Conservation (phyloP, 2,888 invertebrate species). For the Lingula anatina region DNA sequence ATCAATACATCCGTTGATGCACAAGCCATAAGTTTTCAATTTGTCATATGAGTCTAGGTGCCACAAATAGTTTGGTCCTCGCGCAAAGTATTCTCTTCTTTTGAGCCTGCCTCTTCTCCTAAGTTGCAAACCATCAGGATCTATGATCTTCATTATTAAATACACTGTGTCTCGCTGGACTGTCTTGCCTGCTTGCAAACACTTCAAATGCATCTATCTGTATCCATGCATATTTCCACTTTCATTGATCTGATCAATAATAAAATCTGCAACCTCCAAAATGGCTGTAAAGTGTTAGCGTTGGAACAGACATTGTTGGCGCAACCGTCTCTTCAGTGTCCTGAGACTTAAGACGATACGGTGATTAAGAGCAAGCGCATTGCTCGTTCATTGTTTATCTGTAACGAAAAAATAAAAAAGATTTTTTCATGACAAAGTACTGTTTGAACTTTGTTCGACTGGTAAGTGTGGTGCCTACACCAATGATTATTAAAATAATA, state of each 20-base stretch:
- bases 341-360: no score
- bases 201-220: conserved; percentile 8
- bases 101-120: conserved; percentile 7
- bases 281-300: no score
- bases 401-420: no score
- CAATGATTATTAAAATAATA: no score
- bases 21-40: conserved; percentile 12
- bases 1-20: conserved; percentile 14
- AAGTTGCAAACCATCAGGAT: conserved; percentile 8
- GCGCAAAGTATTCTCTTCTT: conserved; percentile 8
- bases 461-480: no score
- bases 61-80: conserved; percentile 14
- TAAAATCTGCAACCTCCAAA: conserved; percentile 5
- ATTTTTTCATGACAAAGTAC: no score
- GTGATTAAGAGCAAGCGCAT: no score
- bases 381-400: no score
- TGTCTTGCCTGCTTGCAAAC: conserved; percentile 1
- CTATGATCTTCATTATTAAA: conserved; percentile 4
- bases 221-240: conserved; percentile 4
- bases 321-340: no score
- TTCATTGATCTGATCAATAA: not conserved
- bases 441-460: no score
- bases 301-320: no score
- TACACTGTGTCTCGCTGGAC: conserved; percentile 1
- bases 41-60: conserved; percentile 15